Evolutionary conservation across 2,113 vertebrate genomes (phyloP).

Genomic region (Gymnarchus niloticus): DNA sequence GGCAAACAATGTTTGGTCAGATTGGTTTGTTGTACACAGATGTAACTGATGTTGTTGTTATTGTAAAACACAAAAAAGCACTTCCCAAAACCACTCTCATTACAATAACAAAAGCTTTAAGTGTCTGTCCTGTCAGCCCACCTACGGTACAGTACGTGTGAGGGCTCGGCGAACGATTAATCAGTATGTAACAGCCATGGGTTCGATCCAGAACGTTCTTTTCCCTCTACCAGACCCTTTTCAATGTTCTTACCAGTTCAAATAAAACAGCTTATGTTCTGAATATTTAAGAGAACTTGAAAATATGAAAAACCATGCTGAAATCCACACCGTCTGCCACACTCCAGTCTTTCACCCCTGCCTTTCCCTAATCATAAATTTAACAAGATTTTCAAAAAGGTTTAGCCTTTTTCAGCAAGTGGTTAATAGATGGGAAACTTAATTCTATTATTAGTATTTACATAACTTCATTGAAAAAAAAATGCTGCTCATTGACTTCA

Average conservation of each 20-base stretch:
- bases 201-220: slow-evolving; percentile 27
- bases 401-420: slow-evolving; percentile 1
- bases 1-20: slow-evolving; percentile 38
- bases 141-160: slow-evolving; percentile 29
- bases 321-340: neutral
- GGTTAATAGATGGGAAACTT: neutral
- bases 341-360: neutral
- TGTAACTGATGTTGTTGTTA: slow-evolving; percentile 58
- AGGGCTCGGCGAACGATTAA: slow-evolving; percentile 54
- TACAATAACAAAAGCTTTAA: slow-evolving; percentile 56
- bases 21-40: slow-evolving; percentile 37
- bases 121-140: slow-evolving; percentile 29
- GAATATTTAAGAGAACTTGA: slow-evolving; percentile 16
- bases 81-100: slow-evolving; percentile 53
- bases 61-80: slow-evolving; percentile 46
- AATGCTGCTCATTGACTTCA: slow-evolving; percentile 39
- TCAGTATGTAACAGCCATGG: slow-evolving; percentile 37
- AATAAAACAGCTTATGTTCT: slow-evolving; percentile 21
- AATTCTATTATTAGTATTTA: slow-evolving; percentile 13
- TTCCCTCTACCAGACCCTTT: slow-evolving; percentile 21
- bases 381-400: slow-evolving; percentile 17
- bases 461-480: slow-evolving; percentile 33
- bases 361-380: slow-evolving; percentile 18
- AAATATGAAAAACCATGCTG: slow-evolving; percentile 13
- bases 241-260: neutral